A percentile compares a stretch with the other conserved stretches of the same genome.
Evolutionary conservation across 2,797 vertebrate species (phyloP).

Genomic region (Halcyon leucocephala): DNA sequence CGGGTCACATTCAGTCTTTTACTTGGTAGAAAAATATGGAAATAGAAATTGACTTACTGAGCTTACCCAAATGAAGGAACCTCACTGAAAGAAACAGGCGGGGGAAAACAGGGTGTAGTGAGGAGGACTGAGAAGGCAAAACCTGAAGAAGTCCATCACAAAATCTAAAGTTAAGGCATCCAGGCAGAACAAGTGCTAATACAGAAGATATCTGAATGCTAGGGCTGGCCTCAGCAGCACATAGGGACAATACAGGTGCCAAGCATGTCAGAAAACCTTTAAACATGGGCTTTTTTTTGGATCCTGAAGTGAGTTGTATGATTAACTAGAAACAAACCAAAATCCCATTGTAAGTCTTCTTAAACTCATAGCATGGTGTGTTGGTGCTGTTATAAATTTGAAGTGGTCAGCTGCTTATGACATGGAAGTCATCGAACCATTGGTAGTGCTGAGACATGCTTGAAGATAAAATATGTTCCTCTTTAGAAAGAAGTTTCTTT

Average conservation of each 20-base stretch:
- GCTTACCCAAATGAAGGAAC: background rate
- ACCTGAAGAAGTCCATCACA: background rate
- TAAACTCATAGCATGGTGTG: background rate
- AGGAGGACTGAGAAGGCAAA: background rate
- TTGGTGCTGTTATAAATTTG: background rate
- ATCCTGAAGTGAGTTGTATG: background rate
- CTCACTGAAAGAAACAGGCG: background rate
- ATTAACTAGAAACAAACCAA: background rate
- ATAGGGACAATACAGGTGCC: background rate
- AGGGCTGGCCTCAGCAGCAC: background rate
- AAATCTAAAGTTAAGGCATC: background rate
- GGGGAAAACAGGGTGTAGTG: rapidly evolving
- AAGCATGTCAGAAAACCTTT: background rate
- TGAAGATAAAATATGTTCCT: background rate
- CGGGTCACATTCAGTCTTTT: background rate
- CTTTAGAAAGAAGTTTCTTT: background rate
- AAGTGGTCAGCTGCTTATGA: background rate
- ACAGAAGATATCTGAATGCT: background rate
- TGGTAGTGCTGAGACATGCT: background rate
- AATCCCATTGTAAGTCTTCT: background rate
- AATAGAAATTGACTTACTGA: background rate
- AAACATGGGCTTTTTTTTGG: background rate
- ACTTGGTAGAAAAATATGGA: background rate
- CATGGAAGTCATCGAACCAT: background rate
- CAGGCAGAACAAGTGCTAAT: background rate